phyloP scores from a whole-genome alignment of 1,140 invertebrate species.

The Diachasmimorpha longicaudata region DNA sequence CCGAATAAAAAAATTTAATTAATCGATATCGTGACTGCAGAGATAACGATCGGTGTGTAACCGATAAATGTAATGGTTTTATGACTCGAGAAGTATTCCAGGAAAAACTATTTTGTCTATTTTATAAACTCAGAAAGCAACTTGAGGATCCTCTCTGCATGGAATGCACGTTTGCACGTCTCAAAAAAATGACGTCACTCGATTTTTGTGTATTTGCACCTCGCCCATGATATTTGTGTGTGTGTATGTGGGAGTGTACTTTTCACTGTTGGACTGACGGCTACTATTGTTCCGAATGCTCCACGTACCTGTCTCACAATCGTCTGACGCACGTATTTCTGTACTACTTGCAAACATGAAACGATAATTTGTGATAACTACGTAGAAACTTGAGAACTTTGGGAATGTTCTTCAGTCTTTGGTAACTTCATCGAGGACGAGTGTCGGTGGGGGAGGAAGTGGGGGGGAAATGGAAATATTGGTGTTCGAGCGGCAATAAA shows the following conservation, averaged over 20 bases:
- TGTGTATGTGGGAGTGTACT: not conserved
- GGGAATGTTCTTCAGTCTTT: not conserved
- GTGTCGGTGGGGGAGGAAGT: not conserved
- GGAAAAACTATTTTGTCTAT: not conserved
- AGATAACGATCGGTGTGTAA: not conserved
- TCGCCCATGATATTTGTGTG: not conserved
- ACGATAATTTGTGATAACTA: not conserved
- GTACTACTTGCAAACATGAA: not conserved
- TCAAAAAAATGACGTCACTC: not conserved
- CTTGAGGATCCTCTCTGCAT: not conserved
- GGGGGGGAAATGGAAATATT: not conserved
- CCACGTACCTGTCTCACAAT: not conserved
- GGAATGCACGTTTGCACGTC: not conserved
- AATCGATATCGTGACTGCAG: not conserved
- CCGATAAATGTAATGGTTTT: not conserved
- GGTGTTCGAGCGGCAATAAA: not conserved
- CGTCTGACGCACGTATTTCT: not conserved
- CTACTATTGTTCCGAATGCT: not conserved
- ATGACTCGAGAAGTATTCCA: not conserved
- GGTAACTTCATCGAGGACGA: not conserved
- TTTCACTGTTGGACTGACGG: not conserved
- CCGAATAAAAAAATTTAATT: no score
- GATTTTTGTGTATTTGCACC: not conserved
- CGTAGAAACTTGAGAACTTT: not conserved
- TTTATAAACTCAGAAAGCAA: not conserved